Conservation (phyloP, 2,797 vertebrate genomes). For the Pangasius mekongensis region DNA sequence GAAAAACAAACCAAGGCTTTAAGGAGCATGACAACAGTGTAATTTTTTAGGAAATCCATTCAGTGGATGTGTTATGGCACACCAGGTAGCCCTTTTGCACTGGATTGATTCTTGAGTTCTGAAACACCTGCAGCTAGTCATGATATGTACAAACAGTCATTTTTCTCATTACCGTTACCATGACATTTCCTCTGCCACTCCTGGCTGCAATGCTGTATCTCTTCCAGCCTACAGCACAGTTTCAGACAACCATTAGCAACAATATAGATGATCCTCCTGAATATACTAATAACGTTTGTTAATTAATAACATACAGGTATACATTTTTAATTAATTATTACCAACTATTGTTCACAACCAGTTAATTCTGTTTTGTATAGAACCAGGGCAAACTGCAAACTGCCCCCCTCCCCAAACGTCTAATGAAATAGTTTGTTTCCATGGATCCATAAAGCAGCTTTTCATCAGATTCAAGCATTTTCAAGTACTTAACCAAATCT, state of each 20-base stretch:
- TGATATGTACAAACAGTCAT: background rate
- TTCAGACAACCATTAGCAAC: background rate
- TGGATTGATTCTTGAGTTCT: slow-evolving; percentile 13
- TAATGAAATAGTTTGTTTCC: background rate
- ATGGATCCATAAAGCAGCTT: background rate
- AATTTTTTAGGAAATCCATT: slow-evolving; percentile 20
- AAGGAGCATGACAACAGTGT: slow-evolving; percentile 10
- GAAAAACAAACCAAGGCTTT: slow-evolving; percentile 47
- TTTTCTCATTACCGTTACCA: slow-evolving; percentile 15
- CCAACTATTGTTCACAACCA: background rate
- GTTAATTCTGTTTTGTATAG: background rate
- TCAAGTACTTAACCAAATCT: background rate
- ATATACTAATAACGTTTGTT: background rate
- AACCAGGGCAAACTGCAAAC: background rate
- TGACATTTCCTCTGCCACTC: slow-evolving; percentile 1
- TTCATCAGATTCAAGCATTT: background rate
- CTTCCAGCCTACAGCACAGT: background rate
- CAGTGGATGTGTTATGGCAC: slow-evolving; percentile 6
- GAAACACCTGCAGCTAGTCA: slow-evolving; percentile 9
- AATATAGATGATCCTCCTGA: background rate
- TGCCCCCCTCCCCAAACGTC: background rate
- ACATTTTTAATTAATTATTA: background rate
- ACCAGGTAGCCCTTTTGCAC: background rate
- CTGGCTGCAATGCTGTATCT: background rate
- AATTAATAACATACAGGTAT: background rate